Conservation (phyloP, 2,113 vertebrate species). For the Hypomesus transpacificus region DNA sequence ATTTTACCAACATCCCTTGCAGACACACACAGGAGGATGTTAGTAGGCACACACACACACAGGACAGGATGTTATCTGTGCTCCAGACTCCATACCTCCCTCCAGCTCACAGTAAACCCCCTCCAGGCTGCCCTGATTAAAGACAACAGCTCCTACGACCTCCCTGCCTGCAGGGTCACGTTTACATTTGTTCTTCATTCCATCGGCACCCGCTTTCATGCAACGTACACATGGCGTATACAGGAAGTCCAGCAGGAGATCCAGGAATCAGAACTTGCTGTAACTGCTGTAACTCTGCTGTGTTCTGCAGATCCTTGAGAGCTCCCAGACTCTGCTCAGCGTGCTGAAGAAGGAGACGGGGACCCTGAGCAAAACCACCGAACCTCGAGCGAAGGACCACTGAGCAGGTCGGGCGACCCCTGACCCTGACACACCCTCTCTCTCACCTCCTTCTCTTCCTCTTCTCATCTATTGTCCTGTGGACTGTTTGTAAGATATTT, state of each 20-base stretch:
- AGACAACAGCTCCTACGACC: constrained; percentile 36
- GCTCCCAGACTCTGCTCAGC: constrained; percentile 72
- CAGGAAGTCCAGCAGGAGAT: too few species aligned
- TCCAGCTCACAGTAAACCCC: constrained; percentile 14
- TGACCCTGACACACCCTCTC: not conserved
- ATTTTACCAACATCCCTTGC: too few species aligned
- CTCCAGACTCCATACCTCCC: not conserved
- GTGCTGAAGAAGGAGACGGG: constrained; percentile 82
- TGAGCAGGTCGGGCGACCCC: constrained; percentile 18
- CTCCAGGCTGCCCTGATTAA: constrained; percentile 43
- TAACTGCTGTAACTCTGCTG: too few species aligned
- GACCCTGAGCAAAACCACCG: constrained; percentile 76
- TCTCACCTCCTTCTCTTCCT: not conserved
- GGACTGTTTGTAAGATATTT: constrained; percentile 18
- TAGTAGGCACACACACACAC: not conserved
- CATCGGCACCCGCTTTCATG: too few species aligned
- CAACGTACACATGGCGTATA: too few species aligned
- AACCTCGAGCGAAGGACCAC: constrained; percentile 65
- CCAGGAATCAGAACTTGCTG: too few species aligned
- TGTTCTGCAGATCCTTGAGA: too few species aligned
- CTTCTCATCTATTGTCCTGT: not conserved
- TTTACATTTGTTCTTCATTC: not conserved
- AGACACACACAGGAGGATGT: too few species aligned
- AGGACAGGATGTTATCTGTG: not conserved
- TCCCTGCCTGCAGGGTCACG: not conserved